Conservation (phyloP, 2,888 invertebrate genomes). For the Oegoconia quadripuncta region DNA sequence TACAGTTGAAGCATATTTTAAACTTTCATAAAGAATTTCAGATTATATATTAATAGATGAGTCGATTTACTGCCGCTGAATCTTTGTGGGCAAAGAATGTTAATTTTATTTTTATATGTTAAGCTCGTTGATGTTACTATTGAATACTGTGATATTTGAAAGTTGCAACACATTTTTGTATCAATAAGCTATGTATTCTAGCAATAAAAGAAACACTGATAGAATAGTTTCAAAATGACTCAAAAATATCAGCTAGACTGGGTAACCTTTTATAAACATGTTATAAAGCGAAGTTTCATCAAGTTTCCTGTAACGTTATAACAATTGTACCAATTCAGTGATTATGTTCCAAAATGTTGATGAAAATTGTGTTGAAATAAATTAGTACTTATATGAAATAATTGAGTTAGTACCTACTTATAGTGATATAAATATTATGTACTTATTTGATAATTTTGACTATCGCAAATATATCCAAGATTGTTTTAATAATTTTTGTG, state of each 20-base stretch:
- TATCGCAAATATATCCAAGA: conserved; percentile 1
- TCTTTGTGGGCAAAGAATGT: background rate
- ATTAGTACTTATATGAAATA: conserved; percentile 9
- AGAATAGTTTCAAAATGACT: background rate
- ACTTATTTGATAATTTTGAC: conserved; percentile 12
- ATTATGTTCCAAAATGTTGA: too few relatives aligned
- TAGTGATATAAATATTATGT: conserved; percentile 8
- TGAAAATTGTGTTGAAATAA: conserved; percentile 8
- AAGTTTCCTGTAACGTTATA: too few relatives aligned
- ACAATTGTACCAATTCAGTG: too few relatives aligned
- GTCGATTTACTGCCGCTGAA: too few relatives aligned
- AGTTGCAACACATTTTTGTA: conserved; percentile 8
- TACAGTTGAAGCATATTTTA: too few relatives aligned
- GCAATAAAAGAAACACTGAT: background rate
- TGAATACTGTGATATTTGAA: conserved; percentile 11
- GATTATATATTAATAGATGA: too few relatives aligned
- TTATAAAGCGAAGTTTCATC: too few relatives aligned
- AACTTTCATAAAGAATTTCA: too few relatives aligned
- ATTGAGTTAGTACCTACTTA: background rate
- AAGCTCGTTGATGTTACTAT: background rate
- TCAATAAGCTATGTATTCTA: background rate
- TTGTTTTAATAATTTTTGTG: background rate
- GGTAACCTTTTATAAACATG: too few relatives aligned
- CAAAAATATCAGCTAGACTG: too few relatives aligned
- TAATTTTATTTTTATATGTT: background rate